A percentile compares a stretch with the other conserved stretches of the same genome.
Conservation (phyloP, 2,113 vertebrate genomes). For the Phaetusa simplex region DNA sequence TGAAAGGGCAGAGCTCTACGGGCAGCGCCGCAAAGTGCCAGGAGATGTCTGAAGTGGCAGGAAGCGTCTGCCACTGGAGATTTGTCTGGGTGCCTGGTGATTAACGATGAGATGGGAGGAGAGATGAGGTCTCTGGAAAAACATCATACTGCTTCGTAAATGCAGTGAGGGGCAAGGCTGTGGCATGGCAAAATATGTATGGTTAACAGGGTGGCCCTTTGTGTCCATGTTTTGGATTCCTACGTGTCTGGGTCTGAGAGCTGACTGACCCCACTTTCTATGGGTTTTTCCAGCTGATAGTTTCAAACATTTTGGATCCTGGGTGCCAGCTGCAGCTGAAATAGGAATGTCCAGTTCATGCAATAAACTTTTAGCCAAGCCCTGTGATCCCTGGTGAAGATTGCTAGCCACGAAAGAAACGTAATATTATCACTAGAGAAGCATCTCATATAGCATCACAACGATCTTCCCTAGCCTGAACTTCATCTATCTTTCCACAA, state of each 20-base stretch:
- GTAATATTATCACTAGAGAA: background rate
- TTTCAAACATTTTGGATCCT: background rate
- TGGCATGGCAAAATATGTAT: background rate
- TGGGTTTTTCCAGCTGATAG: background rate
- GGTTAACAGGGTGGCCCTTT: background rate
- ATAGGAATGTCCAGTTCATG: background rate
- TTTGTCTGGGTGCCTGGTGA: background rate
- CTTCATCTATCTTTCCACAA: background rate
- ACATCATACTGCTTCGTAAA: accelerated
- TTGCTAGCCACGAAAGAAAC: background rate
- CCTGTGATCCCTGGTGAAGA: background rate
- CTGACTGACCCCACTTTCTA: accelerated
- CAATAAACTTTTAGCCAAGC: background rate
- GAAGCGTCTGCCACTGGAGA: accelerated
- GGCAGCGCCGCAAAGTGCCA: background rate
- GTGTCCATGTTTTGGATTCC: background rate
- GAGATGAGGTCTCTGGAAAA: background rate
- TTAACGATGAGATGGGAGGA: background rate
- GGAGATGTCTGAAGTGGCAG: background rate
- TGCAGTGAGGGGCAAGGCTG: background rate
- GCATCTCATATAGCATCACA: background rate
- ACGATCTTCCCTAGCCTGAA: background rate
- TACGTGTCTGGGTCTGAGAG: background rate
- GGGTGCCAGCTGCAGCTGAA: background rate
- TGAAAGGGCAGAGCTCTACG: background rate